Evolutionary conservation across 92 coral and sea anemone genomes (phyloP), one percentile per base, ranked within the genome.

Genomic region (Galaxea fascicularis): DNA sequence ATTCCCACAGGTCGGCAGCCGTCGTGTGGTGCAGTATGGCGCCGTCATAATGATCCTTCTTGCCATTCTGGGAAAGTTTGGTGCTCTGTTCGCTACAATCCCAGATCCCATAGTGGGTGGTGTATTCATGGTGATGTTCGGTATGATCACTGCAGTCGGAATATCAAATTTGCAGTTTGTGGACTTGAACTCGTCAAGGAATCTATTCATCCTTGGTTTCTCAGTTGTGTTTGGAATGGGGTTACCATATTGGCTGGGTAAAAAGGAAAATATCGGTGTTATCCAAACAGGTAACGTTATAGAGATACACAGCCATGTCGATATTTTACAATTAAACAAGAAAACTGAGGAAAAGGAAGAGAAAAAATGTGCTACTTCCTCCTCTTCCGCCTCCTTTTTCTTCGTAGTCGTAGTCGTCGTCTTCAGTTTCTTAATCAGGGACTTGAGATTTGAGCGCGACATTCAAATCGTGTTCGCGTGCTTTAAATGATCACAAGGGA

Each of bases 91-190:
- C 82, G 91, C 97, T 20, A 95, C 98, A 9, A 95, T 95, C 65
- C 98, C 98, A 29, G 93, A 95, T 29, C 98, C 98, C 44, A 95
- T 95, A 18, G 92, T 95, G 7, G 98, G 98, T 17, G 98, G 98
- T 0, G 93, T 95, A 20, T 95, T 95, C 83, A 92, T 95, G 77
- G 87, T 94, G 16, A 91, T 95, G 95, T 95, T 95, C 56, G 95
- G 98, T 39, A 95, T 95, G 89, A 85, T 95, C 39, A 85, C 98
- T 4, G 98, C 98, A 16, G 98, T 95, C 17, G 98, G 98, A 0
- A 77, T 95, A 29, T 95, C 98, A 28, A 95, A 94, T 62, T 91
- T 95, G 24, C 98, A 95, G 94, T 95, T 89, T 53, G 95, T 91
- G 26, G 95, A 95, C 74, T 74, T 95, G 85, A 95, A 95, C 76